phyloP scores from a whole-genome alignment of 2,888 invertebrate genomes.

The Beris morrisii region DNA sequence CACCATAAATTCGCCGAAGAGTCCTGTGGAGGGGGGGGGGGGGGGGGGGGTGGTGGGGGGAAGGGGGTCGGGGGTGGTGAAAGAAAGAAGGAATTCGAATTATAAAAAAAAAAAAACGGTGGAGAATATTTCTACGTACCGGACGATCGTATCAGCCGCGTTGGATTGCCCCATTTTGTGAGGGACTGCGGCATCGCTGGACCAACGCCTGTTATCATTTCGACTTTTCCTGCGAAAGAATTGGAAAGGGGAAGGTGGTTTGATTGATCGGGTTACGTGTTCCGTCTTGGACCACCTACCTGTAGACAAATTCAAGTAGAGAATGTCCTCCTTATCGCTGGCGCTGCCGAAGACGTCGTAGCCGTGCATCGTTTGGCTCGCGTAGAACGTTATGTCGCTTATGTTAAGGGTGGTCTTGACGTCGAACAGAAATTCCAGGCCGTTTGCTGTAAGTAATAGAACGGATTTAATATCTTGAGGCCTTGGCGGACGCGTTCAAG shows the following conservation, averaged over 20 bases:
- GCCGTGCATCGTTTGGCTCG: conserved; percentile 70
- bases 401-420: conserved; percentile 74
- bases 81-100: too few relatives aligned
- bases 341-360: conserved; percentile 75
- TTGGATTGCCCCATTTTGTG: conserved; percentile 67
- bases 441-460: conserved; percentile 58
- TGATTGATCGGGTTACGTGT: too few relatives aligned
- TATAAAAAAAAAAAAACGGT: too few relatives aligned
- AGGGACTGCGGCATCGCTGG: conserved; percentile 61
- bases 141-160: conserved; percentile 67
- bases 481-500: too few relatives aligned
- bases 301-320: conserved; percentile 69
- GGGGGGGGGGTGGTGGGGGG: conserved; percentile 26
- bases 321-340: conserved; percentile 70
- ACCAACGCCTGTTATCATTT: conserved; percentile 73
- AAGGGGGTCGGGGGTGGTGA: too few relatives aligned
- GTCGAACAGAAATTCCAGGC: conserved; percentile 70
- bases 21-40: conserved; percentile 52
- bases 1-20: conserved; percentile 73
- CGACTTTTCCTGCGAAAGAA: conserved; percentile 65
- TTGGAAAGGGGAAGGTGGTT: neutral
- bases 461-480: too few relatives aligned
- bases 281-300: conserved; percentile 53
- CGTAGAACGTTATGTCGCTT: conserved; percentile 72
- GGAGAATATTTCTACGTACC: conserved; percentile 44